Evolutionary conservation across 2,888 invertebrate genomes (phyloP).

Genomic region (Steinernema hermaphroditum): DNA sequence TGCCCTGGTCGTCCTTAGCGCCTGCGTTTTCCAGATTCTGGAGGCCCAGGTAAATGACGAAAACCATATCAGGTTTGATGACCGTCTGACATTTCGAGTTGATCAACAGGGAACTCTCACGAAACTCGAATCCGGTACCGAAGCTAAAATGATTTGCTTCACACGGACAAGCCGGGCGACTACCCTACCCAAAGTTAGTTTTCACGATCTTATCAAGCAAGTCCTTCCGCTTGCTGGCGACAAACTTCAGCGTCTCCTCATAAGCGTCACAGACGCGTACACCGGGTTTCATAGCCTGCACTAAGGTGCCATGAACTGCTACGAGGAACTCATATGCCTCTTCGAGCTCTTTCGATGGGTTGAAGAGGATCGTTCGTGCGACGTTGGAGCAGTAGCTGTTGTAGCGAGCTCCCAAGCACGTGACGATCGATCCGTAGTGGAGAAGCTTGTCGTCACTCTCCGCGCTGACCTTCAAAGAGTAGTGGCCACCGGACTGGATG

Average conservation of each 20-base stretch:
- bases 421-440: conserved; percentile 93
- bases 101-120: conserved; percentile 88
- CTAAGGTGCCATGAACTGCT: conserved; percentile 84
- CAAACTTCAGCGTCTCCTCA: conserved; percentile 78
- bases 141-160: conserved; percentile 72
- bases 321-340: conserved; percentile 85
- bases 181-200: conserved; percentile 69
- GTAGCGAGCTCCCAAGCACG: conserved; percentile 89
- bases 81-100: conserved; percentile 81
- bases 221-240: conserved; percentile 83
- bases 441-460: conserved; percentile 87
- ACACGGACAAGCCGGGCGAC: background rate
- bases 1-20: conserved; percentile 79
- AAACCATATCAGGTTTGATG: conserved; percentile 78
- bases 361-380: conserved; percentile 90
- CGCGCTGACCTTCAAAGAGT: conserved; percentile 93
- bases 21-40: conserved; percentile 81
- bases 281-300: conserved; percentile 79
- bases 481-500: conserved; percentile 97
- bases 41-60: conserved; percentile 90
- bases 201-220: conserved; percentile 88
- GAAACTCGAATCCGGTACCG: conserved; percentile 95
- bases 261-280: conserved; percentile 84
- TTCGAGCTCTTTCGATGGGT: conserved; percentile 77
- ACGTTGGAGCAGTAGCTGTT: conserved; percentile 98